Conservation (phyloP, 2,797 vertebrate genomes). For the Eremophila alpestris region DNA sequence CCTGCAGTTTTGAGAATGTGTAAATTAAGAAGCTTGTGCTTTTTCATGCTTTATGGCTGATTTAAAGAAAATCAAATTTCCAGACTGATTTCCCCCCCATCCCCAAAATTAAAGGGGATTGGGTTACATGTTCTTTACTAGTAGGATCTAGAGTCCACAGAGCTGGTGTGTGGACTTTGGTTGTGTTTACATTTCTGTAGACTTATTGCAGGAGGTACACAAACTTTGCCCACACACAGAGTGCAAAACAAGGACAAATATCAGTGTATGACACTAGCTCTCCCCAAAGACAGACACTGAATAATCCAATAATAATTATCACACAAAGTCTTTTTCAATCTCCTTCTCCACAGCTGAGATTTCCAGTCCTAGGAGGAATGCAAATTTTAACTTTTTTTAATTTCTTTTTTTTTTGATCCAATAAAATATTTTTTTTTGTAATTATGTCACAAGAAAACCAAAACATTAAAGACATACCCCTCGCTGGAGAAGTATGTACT, state of each 20-base stretch:
- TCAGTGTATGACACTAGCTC: background rate
- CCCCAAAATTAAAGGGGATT: background rate
- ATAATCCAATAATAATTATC: background rate
- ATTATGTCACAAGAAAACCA: background rate
- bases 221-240: background rate
- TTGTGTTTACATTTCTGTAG: background rate
- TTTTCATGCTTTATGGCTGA: conserved; percentile 18
- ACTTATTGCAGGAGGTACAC: background rate
- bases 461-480: background rate
- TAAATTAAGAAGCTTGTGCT: background rate
- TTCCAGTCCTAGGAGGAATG: fast-evolving
- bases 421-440: background rate
- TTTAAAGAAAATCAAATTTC: background rate
- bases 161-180: background rate
- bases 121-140: background rate
- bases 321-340: background rate
- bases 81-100: background rate
- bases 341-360: background rate
- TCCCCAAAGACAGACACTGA: background rate
- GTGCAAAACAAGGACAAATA: background rate
- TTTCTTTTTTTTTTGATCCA: background rate
- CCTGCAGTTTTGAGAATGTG: background rate
- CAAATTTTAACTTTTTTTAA: background rate
- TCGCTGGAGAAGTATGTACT: background rate
- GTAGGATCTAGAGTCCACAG: background rate